Percentiles rank a stretch among this genome's conserved stretches.
phyloP scores from a whole-genome alignment of 2,888 invertebrate species.

The Eupithecia pulchellata region DNA sequence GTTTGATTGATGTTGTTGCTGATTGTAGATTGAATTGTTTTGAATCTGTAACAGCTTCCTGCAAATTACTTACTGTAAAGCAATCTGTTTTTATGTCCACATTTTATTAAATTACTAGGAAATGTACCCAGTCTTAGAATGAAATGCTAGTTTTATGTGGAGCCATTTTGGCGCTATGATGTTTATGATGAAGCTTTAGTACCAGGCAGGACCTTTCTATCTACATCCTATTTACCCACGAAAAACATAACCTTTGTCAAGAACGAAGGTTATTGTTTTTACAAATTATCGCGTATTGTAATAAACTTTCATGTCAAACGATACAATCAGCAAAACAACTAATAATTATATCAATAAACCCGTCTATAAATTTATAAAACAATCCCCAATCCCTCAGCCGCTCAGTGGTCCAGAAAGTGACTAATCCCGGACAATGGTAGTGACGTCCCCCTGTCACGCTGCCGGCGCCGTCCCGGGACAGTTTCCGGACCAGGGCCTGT shows the following conservation, averaged over 20 bases:
- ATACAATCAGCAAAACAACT: too few species aligned
- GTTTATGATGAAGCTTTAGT: too few species aligned
- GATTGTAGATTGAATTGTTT: slow-evolving; percentile 1
- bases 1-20: slow-evolving; percentile 19
- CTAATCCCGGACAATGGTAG: slow-evolving; percentile 49
- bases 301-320: too few species aligned
- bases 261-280: too few species aligned
- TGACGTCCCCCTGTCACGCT: slow-evolving; percentile 63
- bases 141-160: too few species aligned
- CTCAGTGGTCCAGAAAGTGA: slow-evolving; percentile 49
- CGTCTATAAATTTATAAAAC: neutral
- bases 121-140: too few species aligned
- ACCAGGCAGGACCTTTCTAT: too few species aligned
- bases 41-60: neutral
- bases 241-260: too few species aligned
- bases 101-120: too few species aligned
- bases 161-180: too few species aligned
- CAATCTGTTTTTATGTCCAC: neutral
- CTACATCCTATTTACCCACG: too few species aligned
- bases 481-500: slow-evolving; percentile 26
- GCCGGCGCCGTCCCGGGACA: slow-evolving; percentile 27
- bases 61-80: neutral
- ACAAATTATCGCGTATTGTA: too few species aligned
- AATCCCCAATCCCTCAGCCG: slow-evolving; percentile 20
- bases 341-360: neutral